These are phyloP conservation scores for Danio aesculapii DNA, from an alignment of 2,797 vertebrate species.

Conservation along the genomic window DNA sequence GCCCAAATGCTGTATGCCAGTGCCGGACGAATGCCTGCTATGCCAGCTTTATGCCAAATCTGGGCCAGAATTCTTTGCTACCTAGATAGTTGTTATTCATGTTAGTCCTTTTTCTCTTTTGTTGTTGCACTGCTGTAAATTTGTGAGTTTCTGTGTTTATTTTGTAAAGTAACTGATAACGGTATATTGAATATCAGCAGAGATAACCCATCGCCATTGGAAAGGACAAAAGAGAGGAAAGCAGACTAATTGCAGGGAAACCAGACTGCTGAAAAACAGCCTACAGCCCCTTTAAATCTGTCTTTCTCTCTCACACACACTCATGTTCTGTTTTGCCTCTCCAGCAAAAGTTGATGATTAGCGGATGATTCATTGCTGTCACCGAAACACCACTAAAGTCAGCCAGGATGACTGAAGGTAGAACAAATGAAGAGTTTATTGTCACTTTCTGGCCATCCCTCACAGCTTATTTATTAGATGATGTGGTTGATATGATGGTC, in stretches of 20 bases:
- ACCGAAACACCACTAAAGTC: slow-evolving; percentile 30
- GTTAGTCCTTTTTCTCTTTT: too few relatives aligned
- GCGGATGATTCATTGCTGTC: slow-evolving; percentile 38
- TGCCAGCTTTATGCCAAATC: too few relatives aligned
- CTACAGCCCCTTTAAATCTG: background rate
- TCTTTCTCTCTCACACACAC: background rate
- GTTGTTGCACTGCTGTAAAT: too few relatives aligned
- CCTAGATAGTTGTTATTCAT: too few relatives aligned
- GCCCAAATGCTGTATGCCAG: too few relatives aligned
- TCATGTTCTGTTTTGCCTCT: background rate
- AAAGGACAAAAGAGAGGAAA: slow-evolving; percentile 8
- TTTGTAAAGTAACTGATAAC: too few relatives aligned
- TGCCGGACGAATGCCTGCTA: too few relatives aligned
- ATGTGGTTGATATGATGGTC: slow-evolving; percentile 38
- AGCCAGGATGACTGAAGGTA: slow-evolving; percentile 17
- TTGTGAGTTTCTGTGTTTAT: too few relatives aligned
- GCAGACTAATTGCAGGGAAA: background rate
- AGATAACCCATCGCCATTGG: background rate
- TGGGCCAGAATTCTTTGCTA: too few relatives aligned
- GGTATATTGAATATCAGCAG: background rate
- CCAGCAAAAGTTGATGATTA: slow-evolving; percentile 27
- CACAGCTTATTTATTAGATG: slow-evolving; percentile 55
- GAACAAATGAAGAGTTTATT: slow-evolving; percentile 46
- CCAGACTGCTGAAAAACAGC: background rate
- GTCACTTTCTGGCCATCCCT: slow-evolving; percentile 33